Evolutionary conservation across 2,797 vertebrate species (phyloP).

Genomic region (Sebastes reedi): DNA sequence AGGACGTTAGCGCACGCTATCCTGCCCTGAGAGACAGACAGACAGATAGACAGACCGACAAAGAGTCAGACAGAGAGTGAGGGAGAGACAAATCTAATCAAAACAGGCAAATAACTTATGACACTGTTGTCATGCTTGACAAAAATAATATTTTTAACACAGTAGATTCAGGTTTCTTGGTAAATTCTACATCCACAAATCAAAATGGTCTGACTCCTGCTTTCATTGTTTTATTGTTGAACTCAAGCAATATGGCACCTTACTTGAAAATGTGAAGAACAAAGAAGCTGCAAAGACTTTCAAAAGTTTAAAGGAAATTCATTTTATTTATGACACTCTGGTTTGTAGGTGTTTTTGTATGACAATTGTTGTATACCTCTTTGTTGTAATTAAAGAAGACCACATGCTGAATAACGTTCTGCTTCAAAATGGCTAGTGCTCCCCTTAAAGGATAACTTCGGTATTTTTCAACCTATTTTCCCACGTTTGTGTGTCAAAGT

Average conservation of each 20-base stretch:
- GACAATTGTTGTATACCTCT: too few species aligned
- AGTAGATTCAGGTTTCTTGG: neutral
- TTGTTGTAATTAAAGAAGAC: neutral
- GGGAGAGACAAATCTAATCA: neutral
- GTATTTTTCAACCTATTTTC: too few species aligned
- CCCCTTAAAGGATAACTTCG: neutral
- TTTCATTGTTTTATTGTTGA: too few species aligned
- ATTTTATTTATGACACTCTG: neutral
- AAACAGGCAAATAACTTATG: neutral
- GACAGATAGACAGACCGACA: neutral
- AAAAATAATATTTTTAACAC: neutral
- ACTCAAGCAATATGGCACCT: too few species aligned
- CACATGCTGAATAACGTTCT: neutral
- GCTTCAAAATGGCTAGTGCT: neutral
- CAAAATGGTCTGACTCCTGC: neutral
- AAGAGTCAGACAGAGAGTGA: neutral
- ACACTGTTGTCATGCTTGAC: neutral
- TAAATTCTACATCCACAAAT: neutral
- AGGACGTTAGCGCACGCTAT: conserved; percentile 95
- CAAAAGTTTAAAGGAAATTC: neutral
- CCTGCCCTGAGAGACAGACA: conserved; percentile 77
- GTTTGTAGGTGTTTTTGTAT: too few species aligned
- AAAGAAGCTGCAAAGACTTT: too few species aligned
- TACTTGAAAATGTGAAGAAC: too few species aligned
- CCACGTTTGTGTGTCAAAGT: too few species aligned